Evolutionary conservation across 2,888 invertebrate genomes (phyloP).

Genomic region (Gasteruption jaculator): DNA sequence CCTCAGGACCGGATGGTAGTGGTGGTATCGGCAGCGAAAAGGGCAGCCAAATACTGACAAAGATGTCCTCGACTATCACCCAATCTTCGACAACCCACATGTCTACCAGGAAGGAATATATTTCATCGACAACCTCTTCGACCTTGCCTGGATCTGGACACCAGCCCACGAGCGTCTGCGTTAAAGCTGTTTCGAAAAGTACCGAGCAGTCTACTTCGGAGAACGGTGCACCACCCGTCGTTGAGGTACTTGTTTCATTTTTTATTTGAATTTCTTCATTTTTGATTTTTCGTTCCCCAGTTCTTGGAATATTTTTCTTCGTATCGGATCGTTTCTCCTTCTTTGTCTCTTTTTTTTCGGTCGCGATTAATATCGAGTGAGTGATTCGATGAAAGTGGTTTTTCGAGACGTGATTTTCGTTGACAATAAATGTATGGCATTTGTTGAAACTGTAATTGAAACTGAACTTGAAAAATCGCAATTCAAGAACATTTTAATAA

Average conservation of each 20-base stretch:
- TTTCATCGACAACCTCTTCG: slow-evolving; percentile 42
- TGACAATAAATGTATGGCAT: too few species aligned
- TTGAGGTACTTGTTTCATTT: slow-evolving; percentile 36
- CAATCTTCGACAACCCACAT: slow-evolving; percentile 45
- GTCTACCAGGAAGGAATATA: slow-evolving; percentile 43
- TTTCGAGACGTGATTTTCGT: too few species aligned
- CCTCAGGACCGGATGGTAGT: slow-evolving; percentile 27
- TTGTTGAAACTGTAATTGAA: too few species aligned
- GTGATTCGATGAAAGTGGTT: too few species aligned
- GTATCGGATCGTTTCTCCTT: too few species aligned
- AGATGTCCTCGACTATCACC: slow-evolving; percentile 45
- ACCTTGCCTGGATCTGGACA: slow-evolving; percentile 30
- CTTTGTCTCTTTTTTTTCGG: too few species aligned
- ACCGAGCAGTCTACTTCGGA: slow-evolving; percentile 39
- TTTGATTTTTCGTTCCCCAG: too few species aligned
- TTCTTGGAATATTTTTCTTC: too few species aligned
- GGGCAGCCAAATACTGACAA: slow-evolving; percentile 36
- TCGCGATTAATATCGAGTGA: too few species aligned
- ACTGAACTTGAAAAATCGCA: too few species aligned
- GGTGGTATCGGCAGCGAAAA: slow-evolving; percentile 19
- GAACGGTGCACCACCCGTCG: slow-evolving; percentile 45
- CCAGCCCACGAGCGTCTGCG: slow-evolving; percentile 35
- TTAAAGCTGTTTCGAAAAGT: slow-evolving; percentile 42
- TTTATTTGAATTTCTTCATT: too few species aligned
- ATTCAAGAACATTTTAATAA: too few species aligned